Evolutionary conservation across 2,797 vertebrate species (phyloP).

Genomic region (Hypotaenidia philippensis): DNA sequence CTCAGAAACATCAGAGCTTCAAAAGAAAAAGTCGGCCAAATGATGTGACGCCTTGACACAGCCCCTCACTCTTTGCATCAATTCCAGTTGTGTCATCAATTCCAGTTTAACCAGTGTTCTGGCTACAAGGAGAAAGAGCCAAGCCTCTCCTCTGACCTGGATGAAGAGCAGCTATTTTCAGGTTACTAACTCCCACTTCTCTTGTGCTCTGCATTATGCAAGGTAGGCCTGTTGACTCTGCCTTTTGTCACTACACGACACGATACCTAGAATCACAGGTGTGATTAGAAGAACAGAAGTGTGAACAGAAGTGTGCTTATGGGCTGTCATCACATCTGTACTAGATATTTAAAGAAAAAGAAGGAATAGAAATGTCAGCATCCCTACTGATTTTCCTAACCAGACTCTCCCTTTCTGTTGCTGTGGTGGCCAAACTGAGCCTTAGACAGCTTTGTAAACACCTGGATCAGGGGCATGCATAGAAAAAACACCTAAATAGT

Average conservation of each 20-base stretch:
- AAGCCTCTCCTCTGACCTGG: background rate
- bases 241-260: fast-evolving
- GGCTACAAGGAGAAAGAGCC: background rate
- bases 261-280: background rate
- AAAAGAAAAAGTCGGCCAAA: background rate
- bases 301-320: background rate
- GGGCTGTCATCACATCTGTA: background rate
- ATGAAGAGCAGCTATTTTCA: background rate
- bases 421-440: background rate
- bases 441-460: background rate
- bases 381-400: background rate
- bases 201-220: background rate
- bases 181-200: background rate
- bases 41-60: background rate
- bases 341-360: background rate
- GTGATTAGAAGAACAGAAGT: no score
- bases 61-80: background rate
- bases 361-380: background rate
- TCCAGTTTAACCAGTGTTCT: background rate
- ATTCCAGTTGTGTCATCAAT: background rate
- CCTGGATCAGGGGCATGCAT: fast-evolving
- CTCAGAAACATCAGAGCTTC: background rate
- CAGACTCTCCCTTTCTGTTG: background rate
- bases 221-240: background rate
- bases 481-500: background rate